Percentiles rank a stretch among this genome's conserved stretches.
phyloP scores from a whole-genome alignment of 2,797 vertebrate species.

The Acanthis flammea region DNA sequence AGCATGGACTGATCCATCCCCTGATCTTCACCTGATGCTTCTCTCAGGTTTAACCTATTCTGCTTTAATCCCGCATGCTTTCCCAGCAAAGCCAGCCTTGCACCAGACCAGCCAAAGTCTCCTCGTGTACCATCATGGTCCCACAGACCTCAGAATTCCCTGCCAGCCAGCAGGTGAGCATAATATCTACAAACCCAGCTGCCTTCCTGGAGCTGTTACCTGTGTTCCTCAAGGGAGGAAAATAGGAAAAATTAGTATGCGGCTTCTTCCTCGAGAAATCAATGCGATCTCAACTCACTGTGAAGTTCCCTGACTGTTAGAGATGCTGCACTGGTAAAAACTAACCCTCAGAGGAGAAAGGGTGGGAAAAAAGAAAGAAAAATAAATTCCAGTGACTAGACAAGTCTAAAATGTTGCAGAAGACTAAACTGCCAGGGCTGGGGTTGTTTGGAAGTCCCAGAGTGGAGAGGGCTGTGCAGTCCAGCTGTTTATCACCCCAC shows the following conservation, averaged over 20 bases:
- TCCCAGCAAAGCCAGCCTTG: rapidly evolving
- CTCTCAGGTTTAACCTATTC: neutral
- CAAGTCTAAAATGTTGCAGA: neutral
- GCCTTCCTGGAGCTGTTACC: constrained; percentile 3
- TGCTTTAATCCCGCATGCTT: rapidly evolving
- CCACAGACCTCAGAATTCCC: neutral
- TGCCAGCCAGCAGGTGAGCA: neutral
- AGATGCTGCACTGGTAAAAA: constrained; percentile 33
- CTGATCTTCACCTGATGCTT: neutral
- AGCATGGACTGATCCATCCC: neutral
- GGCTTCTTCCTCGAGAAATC: neutral
- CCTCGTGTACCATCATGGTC: neutral
- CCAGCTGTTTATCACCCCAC: neutral
- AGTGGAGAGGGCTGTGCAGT: neutral
- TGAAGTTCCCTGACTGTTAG: constrained; percentile 35
- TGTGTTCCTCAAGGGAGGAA: neutral
- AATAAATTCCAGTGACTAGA: neutral
- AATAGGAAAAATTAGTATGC: constrained; percentile 20
- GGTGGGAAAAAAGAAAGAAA: neutral
- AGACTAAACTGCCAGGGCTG: neutral
- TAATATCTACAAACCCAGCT: neutral
- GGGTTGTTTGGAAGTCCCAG: neutral
- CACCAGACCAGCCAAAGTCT: neutral
- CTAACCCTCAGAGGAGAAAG: neutral
- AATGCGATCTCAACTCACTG: neutral